A percentile compares a stretch with the other conserved stretches of the same genome.
Conservation (phyloP, 2,113 vertebrate genomes). For the Felis chaus region DNA sequence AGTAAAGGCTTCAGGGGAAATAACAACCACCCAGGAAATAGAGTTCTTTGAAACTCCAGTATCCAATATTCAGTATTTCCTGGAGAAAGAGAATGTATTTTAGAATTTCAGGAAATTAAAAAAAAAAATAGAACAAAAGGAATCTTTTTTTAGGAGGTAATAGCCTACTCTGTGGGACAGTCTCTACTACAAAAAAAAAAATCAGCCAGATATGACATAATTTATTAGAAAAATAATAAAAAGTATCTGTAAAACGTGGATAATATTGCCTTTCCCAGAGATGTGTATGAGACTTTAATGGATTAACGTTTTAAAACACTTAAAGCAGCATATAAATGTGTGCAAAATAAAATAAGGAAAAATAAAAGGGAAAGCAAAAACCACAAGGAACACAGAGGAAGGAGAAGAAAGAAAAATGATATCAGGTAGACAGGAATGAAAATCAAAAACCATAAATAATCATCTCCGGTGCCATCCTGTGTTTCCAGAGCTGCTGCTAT, state of each 20-base stretch:
- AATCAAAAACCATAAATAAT: background rate
- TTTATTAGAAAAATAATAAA: conserved; percentile 6
- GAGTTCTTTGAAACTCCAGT: conserved; percentile 22
- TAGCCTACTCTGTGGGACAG: background rate
- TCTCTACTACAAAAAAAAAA: conserved; percentile 25
- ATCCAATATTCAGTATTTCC: conserved; percentile 28
- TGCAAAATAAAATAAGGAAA: conserved; percentile 16
- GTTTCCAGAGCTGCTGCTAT: background rate
- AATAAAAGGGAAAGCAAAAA: background rate
- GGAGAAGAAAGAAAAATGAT: background rate
- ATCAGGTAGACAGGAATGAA: background rate
- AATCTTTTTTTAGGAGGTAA: background rate
- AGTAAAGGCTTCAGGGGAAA: conserved; percentile 12
- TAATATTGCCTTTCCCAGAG: background rate
- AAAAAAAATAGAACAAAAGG: background rate
- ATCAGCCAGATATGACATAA: background rate
- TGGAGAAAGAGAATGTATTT: conserved; percentile 36
- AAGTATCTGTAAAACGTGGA: background rate
- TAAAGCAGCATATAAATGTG: background rate
- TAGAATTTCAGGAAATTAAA: conserved; percentile 35
- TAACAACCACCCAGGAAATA: background rate
- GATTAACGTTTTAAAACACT: background rate
- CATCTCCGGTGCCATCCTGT: background rate
- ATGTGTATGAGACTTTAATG: background rate
- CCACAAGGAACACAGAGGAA: background rate